Evolutionary conservation across 2,888 invertebrate genomes (phyloP).

Genomic region (Stictocephala bisonia): DNA sequence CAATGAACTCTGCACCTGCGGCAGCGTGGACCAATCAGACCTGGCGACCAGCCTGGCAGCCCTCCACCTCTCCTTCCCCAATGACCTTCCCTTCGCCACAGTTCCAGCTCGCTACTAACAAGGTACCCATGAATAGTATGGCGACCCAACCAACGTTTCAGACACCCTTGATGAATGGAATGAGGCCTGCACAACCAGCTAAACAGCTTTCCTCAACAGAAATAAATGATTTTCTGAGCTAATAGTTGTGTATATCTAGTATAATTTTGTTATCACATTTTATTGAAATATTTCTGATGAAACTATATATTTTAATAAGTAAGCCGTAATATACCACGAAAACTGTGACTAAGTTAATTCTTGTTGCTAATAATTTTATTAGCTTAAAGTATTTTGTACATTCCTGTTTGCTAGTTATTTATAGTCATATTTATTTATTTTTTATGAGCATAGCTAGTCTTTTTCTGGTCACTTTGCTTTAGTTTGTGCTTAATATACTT

Average conservation of each 20-base stretch:
- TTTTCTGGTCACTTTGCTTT: constrained; percentile 36
- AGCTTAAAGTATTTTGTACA: too few relatives aligned
- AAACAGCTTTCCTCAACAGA: constrained; percentile 62
- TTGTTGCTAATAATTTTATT: too few relatives aligned
- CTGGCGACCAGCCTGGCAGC: constrained; percentile 29
- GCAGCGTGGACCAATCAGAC: constrained; percentile 16
- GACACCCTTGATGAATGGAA: constrained; percentile 16
- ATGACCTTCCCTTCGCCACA: constrained; percentile 23
- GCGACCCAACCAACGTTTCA: constrained; percentile 37
- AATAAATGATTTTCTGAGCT: constrained; percentile 63
- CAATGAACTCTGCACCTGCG: constrained; percentile 8
- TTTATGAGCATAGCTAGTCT: constrained; percentile 34
- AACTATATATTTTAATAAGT: too few relatives aligned
- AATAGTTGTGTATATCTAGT: constrained; percentile 51
- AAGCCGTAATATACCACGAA: too few relatives aligned
- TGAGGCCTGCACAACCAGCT: constrained; percentile 48
- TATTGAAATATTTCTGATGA: too few relatives aligned
- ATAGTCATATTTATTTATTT: too few relatives aligned
- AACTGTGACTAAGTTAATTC: too few relatives aligned
- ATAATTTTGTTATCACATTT: too few relatives aligned
- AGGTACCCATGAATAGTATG: constrained; percentile 54
- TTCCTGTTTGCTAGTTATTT: too few relatives aligned
- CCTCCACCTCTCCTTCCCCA: background rate
- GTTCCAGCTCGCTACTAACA: constrained; percentile 40
- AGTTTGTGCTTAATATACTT: too few relatives aligned